Base-by-base conservation (phyloP, 2,888 invertebrate species). In the Rapana venosa region DNA sequence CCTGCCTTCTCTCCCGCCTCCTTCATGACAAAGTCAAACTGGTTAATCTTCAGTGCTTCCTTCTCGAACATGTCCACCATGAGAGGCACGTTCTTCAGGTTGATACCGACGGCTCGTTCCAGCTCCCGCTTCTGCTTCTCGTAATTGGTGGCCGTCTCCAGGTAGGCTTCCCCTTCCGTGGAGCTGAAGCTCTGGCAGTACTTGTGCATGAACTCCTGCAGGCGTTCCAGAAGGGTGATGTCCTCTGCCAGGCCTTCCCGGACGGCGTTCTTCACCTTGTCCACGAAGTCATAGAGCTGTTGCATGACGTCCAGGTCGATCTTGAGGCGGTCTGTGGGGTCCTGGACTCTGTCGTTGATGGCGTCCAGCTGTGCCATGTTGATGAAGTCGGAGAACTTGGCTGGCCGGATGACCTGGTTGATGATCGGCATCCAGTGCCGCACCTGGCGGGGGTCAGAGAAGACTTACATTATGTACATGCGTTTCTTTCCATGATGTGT, bases 111-210 rank as follows among this genome's bases (percentile, higher is more conserved):
- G 1, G 94, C 94, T 26, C 91, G 81, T 5, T 90, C 91, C 79
- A 94, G 92, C 56, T 94, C 95, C 26, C 91, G 90, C 83, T 93
- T 91, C 91, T 94, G 94, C 88, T 93, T 93, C 90, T 95, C 94
- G 90, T 95, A 95, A 88, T 94, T 94, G 11, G 93, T 92, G 17
- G 94, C 94, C 11, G 94, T 94, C 90, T 95, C 94, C 88, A 95
- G 89, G 91, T 94, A 94, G 2, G 90, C 26, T 88, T 95, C 94
- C 0, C 93, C 94, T 15, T 93, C 93, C 0, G 91, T 70, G 20
- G 91, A 88, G 47, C 92, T 93, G 91, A 95, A 95, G 90, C 94
- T 94, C 84, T 93, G 91, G 90, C 94, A 94, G 89, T 95, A 95
- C 90, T 93, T 94, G 61, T 91, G 91, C 92, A 94, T 93, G 88